Evolutionary conservation across 2,888 invertebrate genomes (phyloP).

Genomic region (Netelia virgata): DNA sequence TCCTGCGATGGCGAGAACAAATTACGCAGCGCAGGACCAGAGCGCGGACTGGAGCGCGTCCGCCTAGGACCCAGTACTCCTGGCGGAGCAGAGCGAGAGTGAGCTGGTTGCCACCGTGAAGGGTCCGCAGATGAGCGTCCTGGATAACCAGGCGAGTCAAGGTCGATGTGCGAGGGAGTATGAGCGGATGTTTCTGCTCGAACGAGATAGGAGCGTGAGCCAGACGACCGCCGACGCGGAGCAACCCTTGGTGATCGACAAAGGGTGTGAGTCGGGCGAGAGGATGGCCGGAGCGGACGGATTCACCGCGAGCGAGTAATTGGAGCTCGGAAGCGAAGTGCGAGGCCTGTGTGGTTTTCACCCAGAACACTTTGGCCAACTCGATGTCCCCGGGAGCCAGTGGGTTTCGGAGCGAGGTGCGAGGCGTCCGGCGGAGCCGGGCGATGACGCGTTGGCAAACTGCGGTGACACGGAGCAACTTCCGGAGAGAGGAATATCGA

Average conservation of each 20-base stretch:
- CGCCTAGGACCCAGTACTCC: conserved; percentile 21
- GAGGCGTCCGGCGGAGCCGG: background rate
- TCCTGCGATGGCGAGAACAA: background rate
- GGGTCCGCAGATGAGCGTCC: background rate
- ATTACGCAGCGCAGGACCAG: conserved; percentile 12
- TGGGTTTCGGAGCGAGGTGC: background rate
- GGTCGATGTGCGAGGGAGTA: too few relatives aligned
- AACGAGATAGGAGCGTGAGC: too few relatives aligned
- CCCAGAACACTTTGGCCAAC: background rate
- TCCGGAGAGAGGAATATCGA: too few relatives aligned
- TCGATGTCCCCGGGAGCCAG: conserved; percentile 8
- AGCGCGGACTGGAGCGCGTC: conserved; percentile 2
- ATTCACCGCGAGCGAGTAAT: too few relatives aligned
- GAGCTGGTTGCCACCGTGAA: background rate
- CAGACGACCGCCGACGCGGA: too few relatives aligned
- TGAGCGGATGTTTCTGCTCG: too few relatives aligned
- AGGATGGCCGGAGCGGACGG: too few relatives aligned
- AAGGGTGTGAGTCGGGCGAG: too few relatives aligned
- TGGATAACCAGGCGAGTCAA: background rate
- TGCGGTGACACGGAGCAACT: too few relatives aligned
- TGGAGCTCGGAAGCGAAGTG: background rate
- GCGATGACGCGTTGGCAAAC: background rate
- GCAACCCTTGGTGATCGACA: too few relatives aligned
- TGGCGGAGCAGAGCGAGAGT: background rate
- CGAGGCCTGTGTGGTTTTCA: background rate